phyloP scores from a whole-genome alignment of 30 jellyfish, hydroid and myxozoan species.

The Mastigias papua region DNA sequence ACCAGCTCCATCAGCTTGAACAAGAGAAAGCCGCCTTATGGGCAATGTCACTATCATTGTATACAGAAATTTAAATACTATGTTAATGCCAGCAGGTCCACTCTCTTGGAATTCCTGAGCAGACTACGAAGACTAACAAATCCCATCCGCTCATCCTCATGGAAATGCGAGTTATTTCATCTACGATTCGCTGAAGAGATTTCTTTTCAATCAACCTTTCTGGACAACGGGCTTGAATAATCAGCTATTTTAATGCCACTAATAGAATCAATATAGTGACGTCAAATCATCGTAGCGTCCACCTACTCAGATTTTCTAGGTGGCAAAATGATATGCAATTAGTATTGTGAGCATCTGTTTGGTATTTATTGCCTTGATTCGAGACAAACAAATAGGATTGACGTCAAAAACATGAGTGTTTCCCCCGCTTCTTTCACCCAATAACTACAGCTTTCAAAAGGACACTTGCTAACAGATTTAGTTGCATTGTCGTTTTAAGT shows the following conservation, averaged over 20 bases:
- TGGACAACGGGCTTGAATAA: not conserved
- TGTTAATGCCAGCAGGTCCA: not conserved
- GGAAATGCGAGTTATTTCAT: not conserved
- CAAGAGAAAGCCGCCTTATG: too few species aligned
- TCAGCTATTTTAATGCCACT: constrained; percentile 30
- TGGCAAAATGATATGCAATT: constrained; percentile 1
- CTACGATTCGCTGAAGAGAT: not conserved
- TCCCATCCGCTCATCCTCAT: not conserved
- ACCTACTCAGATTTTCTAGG: constrained; percentile 51
- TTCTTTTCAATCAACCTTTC: not conserved
- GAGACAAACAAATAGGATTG: not conserved
- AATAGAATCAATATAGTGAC: constrained; percentile 22
- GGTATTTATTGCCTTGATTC: not conserved
- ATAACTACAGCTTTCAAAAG: not conserved
- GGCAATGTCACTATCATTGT: too few species aligned
- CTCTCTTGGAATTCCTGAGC: not conserved
- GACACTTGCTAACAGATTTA: not conserved
- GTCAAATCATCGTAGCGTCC: constrained; percentile 24
- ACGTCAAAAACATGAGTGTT: not conserved
- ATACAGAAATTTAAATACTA: not conserved
- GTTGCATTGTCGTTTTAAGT: not conserved
- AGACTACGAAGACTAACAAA: not conserved
- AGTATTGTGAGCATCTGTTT: constrained; percentile 2
- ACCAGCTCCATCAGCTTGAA: too few species aligned
- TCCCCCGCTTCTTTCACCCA: not conserved